Conservation (phyloP, 2,888 invertebrate species). For the Spisula subtruncata region DNA sequence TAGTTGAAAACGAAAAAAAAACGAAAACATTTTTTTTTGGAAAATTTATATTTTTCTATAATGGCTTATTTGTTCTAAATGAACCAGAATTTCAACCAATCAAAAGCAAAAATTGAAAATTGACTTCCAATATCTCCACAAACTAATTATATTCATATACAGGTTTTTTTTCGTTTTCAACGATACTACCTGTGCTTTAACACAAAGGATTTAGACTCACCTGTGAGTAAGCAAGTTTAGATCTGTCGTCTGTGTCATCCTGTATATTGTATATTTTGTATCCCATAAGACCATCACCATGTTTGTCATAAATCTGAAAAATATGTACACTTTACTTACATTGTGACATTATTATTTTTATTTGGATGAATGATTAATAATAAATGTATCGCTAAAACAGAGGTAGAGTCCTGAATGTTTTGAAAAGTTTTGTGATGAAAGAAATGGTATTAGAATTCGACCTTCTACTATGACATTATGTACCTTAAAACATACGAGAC, state of each 20-base stretch:
- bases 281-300: conserved; percentile 68
- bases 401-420: neutral
- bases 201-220: neutral
- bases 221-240: neutral
- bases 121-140: too few relatives aligned
- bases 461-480: neutral
- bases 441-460: neutral
- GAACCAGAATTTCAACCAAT: too few relatives aligned
- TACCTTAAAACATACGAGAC: too few relatives aligned
- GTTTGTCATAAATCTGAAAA: conserved; percentile 59
- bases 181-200: too few relatives aligned
- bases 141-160: too few relatives aligned
- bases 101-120: too few relatives aligned
- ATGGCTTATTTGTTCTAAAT: too few relatives aligned
- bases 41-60: too few relatives aligned
- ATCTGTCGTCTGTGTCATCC: neutral
- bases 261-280: conserved; percentile 64
- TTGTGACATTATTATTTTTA: neutral
- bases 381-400: neutral
- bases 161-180: too few relatives aligned
- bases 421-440: neutral
- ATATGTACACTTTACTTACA: too few relatives aligned
- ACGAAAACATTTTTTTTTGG: too few relatives aligned
- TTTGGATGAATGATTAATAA: neutral
- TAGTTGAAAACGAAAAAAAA: too few relatives aligned